Conservation (phyloP, 2,797 vertebrate species). For the Cygnus olor region DNA sequence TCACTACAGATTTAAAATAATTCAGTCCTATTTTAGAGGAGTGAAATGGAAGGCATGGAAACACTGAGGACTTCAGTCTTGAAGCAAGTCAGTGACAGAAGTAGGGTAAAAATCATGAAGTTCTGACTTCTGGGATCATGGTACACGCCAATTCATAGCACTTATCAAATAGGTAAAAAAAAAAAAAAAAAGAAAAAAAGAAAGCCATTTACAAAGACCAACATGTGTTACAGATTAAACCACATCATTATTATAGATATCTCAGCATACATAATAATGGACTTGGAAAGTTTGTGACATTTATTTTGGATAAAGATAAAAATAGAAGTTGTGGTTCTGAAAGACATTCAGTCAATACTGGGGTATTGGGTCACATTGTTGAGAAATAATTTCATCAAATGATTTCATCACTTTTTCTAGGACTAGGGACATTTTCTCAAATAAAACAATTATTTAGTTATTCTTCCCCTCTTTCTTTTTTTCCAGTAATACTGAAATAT, state of each 20-base stretch:
- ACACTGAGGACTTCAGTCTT: not conserved
- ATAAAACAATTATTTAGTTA: not conserved
- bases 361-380: not conserved
- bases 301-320: not conserved
- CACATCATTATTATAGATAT: not conserved
- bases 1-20: slow-evolving; percentile 43
- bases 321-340: not conserved
- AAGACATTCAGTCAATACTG: not conserved
- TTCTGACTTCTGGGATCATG: not conserved
- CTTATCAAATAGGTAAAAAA: slow-evolving; percentile 10
- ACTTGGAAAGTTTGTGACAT: not conserved
- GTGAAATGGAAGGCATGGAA: slow-evolving; percentile 28
- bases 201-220: not conserved
- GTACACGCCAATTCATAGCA: not conserved
- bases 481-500: not conserved
- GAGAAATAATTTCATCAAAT: not conserved
- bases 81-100: slow-evolving; percentile 3
- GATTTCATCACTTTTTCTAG: not conserved
- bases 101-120: not conserved
- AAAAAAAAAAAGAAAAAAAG: not conserved
- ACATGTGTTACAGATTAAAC: not conserved
- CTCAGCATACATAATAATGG: not conserved
- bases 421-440: not conserved
- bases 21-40: slow-evolving; percentile 29
- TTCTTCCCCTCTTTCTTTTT: not conserved